Base-by-base conservation (phyloP, 2,797 vertebrate genomes). In the Fringilla coelebs region DNA sequence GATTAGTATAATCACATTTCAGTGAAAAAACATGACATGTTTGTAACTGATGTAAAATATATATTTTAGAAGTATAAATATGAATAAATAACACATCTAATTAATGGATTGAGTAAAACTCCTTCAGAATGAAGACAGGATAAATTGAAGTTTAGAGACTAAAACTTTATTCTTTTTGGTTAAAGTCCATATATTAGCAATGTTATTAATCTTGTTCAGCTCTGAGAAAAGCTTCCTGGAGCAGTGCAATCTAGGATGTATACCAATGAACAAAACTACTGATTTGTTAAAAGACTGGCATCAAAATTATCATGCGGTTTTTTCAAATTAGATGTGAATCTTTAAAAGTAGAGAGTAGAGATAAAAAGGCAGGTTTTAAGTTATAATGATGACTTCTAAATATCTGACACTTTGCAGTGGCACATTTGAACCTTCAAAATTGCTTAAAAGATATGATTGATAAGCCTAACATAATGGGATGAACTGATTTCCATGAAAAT, bases 221-320 rank as follows among this genome's bases (percentile, higher is more conserved):
- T 85, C 13, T 40, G 21, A 68, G 16, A 26, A 19, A 57, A 86
- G 6, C 11, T 81, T 79, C 43, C 45, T 60, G 25, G 9, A 88
- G 13, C 7, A 76, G 8, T 13, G n/a, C 49, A n/a, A 46, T 57
- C 32, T 52, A 74, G 25, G 28, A 85, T 16, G n/a, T 19, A 36
- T 32, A 68, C 1, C 13, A 60, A 54, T 4, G 43, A 82, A 86
- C 4, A 15, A 48, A 36, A 19, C 4, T 15, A 66, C 10, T 6
- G 13, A 89, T 60, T 29, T 55, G 1, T 60, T 73, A n/a, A 51
- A 73, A n/a, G 48, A 83, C 58, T 26, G 40, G 8, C n/a, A 58
- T 61, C 4, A 79, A 71, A 84, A 77, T 12, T 60, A 17, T 66
- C 24, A 46, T 13, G 18, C 17, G 0, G 0, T 0, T 7, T 48